Base-by-base conservation (phyloP, 1,140 invertebrate genomes). In the Heliconius hewitsoni region DNA sequence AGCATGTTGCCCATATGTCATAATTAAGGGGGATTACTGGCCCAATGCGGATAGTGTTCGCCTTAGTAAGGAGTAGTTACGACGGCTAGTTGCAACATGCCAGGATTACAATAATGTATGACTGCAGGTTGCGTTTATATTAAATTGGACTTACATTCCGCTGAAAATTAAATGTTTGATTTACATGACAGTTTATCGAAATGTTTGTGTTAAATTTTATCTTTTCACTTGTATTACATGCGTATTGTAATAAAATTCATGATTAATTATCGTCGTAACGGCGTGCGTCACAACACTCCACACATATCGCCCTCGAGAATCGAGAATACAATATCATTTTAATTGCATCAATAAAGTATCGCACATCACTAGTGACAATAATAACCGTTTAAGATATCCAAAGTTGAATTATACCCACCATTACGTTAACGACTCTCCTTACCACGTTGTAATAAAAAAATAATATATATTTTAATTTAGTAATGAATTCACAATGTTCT, bases 101-200 rank as follows among this genome's bases (percentile, higher is more conserved):
- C 86, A 77, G 87, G 87, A 89, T 90, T 90, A 88, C 76, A 81
- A 77, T 85, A 85, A 90, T 87, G 84, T 89, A 89, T 84, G 81
- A 82, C 74, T 73, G 71, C 70, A 66, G 71, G 57, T 79, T 37
- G 70, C 77, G 77, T 74, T 60, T 74, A 78, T 57, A 77, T 75
- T 82, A 79, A 73, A 82, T 79, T 71, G 77, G 77, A 78, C 42
- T 70, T 16, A 76, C 57, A 70, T 76, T 66, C 57, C 37, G 74
- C 19, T 19, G 74, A 66, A 23, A 13, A 27, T 30, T 23, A 27
- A 66, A 66, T 30, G 60, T 66, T 30, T 66, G 60, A 66, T 66
- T 30, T 66, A 66, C 60, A 16, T 66, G 23, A 23, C 19, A 9
- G 11, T 66, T 66, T 66, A 16, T 23, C 60, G 60, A 27, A 27